These are phyloP conservation scores for Tenthredo scrophulariae DNA, from an alignment of 2,888 invertebrate genomes.

Conservation along the genomic window DNA sequence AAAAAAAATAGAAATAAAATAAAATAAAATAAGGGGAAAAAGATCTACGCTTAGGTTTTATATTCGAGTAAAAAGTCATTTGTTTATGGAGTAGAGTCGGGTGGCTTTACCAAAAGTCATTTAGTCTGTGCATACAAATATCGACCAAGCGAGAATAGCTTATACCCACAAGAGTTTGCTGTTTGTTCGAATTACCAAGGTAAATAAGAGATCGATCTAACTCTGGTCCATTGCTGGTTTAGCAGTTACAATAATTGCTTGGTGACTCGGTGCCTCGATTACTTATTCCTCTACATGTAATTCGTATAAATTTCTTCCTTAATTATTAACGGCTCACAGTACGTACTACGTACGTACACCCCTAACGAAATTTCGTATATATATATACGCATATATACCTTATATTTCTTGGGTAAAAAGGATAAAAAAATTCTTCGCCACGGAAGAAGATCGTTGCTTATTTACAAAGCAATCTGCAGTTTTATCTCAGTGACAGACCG, in stretches of 20 bases:
- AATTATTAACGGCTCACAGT: background rate
- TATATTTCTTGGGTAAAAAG: background rate
- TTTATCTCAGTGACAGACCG: constrained; percentile 45
- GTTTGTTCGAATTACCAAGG: constrained; percentile 50
- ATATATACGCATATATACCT: background rate
- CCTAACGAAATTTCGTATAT: background rate
- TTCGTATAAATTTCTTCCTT: background rate
- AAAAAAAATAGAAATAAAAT: background rate
- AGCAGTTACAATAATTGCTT: background rate
- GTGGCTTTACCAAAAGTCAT: background rate
- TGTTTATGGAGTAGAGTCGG: constrained; percentile 1
- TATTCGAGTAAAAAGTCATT: background rate
- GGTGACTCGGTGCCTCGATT: background rate
- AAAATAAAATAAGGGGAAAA: background rate
- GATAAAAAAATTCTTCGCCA: background rate
- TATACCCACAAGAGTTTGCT: background rate
- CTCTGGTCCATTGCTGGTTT: background rate
- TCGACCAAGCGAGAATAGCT: background rate
- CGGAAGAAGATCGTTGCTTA: constrained; percentile 40
- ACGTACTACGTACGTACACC: background rate
- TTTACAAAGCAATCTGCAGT: constrained; percentile 52
- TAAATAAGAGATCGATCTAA: constrained; percentile 46
- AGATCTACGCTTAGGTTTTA: background rate
- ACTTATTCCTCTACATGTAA: background rate
- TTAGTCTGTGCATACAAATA: constrained; percentile 9